A percentile compares a stretch with the other conserved stretches of the same genome.
Conservation (phyloP, 2,797 vertebrate species). For the Borostomias antarcticus region DNA sequence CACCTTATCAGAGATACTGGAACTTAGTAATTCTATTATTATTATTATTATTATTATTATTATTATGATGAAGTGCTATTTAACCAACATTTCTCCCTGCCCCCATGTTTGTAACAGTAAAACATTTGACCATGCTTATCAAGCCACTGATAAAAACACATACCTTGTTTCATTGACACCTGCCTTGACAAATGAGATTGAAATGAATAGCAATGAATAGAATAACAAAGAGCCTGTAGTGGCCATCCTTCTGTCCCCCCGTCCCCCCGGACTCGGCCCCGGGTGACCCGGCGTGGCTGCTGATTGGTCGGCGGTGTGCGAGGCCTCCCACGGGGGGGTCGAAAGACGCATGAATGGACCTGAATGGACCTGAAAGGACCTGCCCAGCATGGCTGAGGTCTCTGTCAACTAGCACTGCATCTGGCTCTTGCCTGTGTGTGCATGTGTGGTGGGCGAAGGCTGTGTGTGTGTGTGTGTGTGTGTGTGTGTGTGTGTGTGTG, state of each 20-base stretch:
- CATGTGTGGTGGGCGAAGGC: no score
- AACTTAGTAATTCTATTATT: neutral
- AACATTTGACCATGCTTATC: conserved; percentile 25
- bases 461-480: conserved; percentile 22
- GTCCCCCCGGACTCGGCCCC: conserved; percentile 29
- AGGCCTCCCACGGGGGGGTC: conserved; percentile 64
- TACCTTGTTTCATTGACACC: neutral
- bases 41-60: neutral
- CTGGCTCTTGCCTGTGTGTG: conserved; percentile 47
- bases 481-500: conserved; percentile 9
- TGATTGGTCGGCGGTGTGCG: conserved; percentile 65
- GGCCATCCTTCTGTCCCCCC: conserved; percentile 63
- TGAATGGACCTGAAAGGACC: conserved; percentile 69
- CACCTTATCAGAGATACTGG: neutral
- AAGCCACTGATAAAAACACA: neutral
- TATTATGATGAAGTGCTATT: neutral
- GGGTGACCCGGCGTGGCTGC: conserved; percentile 27
- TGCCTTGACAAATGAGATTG: conserved; percentile 49
- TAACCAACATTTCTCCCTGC: neutral
- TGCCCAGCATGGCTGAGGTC: conserved; percentile 57
- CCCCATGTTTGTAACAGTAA: neutral
- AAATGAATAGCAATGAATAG: conserved; percentile 52
- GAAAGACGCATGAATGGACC: conserved; percentile 66
- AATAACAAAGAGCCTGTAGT: conserved; percentile 36
- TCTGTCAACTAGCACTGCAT: conserved; percentile 63